Evolutionary conservation across 2,888 invertebrate species (phyloP), one percentile per base, ranked within the genome.

Genomic region (Mesorhabditis spiculigera): DNA sequence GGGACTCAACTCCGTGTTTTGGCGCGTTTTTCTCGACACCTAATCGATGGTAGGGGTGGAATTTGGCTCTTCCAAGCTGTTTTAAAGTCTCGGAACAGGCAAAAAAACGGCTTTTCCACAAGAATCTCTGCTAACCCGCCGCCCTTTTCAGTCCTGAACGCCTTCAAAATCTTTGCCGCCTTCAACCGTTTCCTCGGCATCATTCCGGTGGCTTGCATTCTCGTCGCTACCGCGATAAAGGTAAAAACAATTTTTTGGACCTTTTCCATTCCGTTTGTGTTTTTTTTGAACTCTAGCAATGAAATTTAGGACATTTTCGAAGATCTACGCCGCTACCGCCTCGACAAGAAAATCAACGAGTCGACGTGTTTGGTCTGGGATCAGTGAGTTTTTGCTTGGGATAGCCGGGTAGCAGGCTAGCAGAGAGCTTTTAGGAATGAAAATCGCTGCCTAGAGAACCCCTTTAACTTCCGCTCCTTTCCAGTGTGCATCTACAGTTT

Each of bases 321-420:
- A 90, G 97, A 97, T 88, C 80, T 93, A 69, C 89, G 95, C 73
- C 89, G 97, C 84, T 91, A 93, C 84, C 91, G 91, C 63, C 94
- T 94, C 70, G 97, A 97, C 88, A 93, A 92, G 86, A 90, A 95
- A 83, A 93, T 97, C 82, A 97, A 97, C 87, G 93, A 93, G 86
- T 92, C 92, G 65, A 92, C 92, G 67, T 95, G 95, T 87, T 90
- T 94, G 86, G 93, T 95, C 71, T 96, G 82, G 82, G 80, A 81
- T 71, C 63, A 72, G 76, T 82, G 10, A 44, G 71, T 71, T 0
- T 45, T 66, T 70, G 5, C 5, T 45, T 45, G 61, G 5, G 43
- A 16, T 77, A 13, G 65, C 72, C 50, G 43, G 42, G 41, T n/a
- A 28, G 28, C 28, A 28, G 28, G 28, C 28, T 28, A 28, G 28